phyloP scores from a whole-genome alignment of 2,888 invertebrate genomes.

The Epirrhoe alternata region DNA sequence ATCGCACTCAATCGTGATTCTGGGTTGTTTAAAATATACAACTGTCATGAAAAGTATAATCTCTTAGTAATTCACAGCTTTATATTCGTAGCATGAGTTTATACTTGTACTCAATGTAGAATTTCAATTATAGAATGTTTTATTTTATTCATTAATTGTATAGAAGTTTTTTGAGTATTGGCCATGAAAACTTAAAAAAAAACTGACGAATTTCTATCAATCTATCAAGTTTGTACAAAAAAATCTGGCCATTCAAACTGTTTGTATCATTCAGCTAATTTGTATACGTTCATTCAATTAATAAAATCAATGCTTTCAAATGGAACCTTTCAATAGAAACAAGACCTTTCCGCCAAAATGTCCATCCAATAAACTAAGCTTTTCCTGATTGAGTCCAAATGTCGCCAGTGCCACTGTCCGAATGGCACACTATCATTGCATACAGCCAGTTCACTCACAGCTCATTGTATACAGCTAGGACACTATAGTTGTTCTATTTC shows the following conservation, averaged over 20 bases:
- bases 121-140: no score
- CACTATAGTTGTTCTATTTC: neutral
- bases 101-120: no score
- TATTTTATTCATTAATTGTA: no score
- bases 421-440: conserved; percentile 22
- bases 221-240: no score
- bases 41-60: neutral
- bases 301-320: no score
- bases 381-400: conserved; percentile 25
- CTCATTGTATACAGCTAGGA: neutral
- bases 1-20: neutral
- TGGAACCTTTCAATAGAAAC: conserved; percentile 25
- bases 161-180: no score
- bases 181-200: no score
- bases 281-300: no score
- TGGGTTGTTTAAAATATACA: neutral
- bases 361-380: conserved; percentile 34
- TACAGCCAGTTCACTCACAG: conserved; percentile 13
- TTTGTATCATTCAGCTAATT: no score
- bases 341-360: conserved; percentile 23
- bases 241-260: no score
- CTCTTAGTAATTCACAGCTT: neutral
- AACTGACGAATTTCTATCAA: no score
- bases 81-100: no score
- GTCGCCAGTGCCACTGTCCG: conserved; percentile 21